phyloP scores from a whole-genome alignment of 1,140 invertebrate species.

The Hesperophylax magnus region DNA sequence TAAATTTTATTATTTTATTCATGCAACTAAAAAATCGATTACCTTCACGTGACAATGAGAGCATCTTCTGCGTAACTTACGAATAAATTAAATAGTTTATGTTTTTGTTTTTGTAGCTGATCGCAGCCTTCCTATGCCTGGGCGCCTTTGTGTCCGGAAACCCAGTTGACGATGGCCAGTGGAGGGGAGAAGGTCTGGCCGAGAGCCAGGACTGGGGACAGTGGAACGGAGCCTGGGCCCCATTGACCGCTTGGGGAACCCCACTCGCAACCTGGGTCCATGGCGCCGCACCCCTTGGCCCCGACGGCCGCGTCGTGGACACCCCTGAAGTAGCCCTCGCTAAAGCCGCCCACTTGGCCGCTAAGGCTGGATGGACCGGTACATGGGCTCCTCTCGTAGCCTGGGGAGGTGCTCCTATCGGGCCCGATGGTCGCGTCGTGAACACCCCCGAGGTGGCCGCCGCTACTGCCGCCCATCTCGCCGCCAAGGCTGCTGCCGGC shows the following conservation, averaged over 20 bases:
- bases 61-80: too few species aligned
- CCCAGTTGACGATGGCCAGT: constrained; percentile 15
- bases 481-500: background rate
- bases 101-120: background rate
- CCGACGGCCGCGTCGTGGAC: constrained; percentile 60
- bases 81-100: too few species aligned
- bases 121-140: constrained; percentile 25
- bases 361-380: constrained; percentile 7
- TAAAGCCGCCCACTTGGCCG: constrained; percentile 64
- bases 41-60: too few species aligned
- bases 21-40: too few species aligned
- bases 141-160: background rate
- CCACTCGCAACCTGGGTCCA: background rate
- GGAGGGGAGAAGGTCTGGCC: constrained; percentile 32
- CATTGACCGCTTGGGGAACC: background rate
- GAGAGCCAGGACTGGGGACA: constrained; percentile 38
- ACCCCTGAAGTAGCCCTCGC: constrained; percentile 63
- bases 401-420: background rate
- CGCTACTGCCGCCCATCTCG: constrained; percentile 52
- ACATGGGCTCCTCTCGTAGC: background rate
- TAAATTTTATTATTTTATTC: too few species aligned
- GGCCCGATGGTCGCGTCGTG: too few species aligned
- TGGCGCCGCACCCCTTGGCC: constrained; percentile 57
- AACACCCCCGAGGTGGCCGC: background rate
- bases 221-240: constrained; percentile 4